Conservation (phyloP, 2,113 vertebrate genomes). For the human (Homo sapiens) region GRCh38 chr2:185468001-185468500, state of each 20-base stretch:
- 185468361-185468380: neutral
- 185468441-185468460: too few relatives aligned
- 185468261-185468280: neutral
- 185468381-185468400: too few relatives aligned
- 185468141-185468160: too few relatives aligned
- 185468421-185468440: too few relatives aligned
- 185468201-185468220: neutral
- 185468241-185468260: neutral
- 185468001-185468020: neutral
- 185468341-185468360: neutral
- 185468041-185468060: neutral
- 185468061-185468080: neutral
- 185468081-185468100: neutral
- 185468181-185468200: neutral
- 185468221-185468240: neutral
- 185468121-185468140: too few relatives aligned
- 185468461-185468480: too few relatives aligned
- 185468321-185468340: neutral
- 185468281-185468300: neutral
- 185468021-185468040: neutral
- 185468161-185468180: too few relatives aligned
- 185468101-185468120: too few relatives aligned
- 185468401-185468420: too few relatives aligned
- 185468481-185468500: neutral
- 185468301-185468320: neutral